Conservation (phyloP, 64 coral and sea anemone species). For the Montipora efflorescens region DNA sequence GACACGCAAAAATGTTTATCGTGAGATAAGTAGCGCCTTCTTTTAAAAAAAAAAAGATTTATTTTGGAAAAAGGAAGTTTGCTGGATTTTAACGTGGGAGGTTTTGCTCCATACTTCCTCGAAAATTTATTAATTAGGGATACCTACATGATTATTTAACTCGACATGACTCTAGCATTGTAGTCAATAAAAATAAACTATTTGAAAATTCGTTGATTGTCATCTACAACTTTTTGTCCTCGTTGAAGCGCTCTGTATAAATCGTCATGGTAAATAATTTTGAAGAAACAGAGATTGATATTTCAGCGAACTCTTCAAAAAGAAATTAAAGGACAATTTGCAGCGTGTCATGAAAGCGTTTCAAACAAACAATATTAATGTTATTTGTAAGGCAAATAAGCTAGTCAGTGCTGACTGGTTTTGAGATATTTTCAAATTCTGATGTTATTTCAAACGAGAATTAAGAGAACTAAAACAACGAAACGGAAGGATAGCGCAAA, state of each 20-base stretch:
- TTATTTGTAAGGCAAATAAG: constrained; percentile 20
- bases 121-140: neutral
- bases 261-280: neutral
- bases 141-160: neutral
- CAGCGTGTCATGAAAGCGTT: constrained; percentile 8
- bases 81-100: neutral
- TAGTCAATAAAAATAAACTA: neutral
- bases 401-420: neutral
- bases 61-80: neutral
- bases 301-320: constrained; percentile 36
- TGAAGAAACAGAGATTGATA: neutral
- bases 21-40: no score
- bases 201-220: no score
- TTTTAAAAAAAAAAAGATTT: no score
- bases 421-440: neutral
- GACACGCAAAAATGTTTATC: no score
- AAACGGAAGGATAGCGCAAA: no score
- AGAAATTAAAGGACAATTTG: constrained; percentile 23
- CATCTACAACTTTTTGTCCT: neutral
- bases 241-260: neutral
- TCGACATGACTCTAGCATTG: neutral
- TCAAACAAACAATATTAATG: constrained; percentile 13
- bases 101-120: neutral
- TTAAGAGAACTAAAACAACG: no score
- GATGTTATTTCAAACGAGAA: neutral